Percentiles rank a stretch among this genome's conserved stretches.
Conservation (phyloP, 2,113 vertebrate species). For the Macquaria australasica region DNA sequence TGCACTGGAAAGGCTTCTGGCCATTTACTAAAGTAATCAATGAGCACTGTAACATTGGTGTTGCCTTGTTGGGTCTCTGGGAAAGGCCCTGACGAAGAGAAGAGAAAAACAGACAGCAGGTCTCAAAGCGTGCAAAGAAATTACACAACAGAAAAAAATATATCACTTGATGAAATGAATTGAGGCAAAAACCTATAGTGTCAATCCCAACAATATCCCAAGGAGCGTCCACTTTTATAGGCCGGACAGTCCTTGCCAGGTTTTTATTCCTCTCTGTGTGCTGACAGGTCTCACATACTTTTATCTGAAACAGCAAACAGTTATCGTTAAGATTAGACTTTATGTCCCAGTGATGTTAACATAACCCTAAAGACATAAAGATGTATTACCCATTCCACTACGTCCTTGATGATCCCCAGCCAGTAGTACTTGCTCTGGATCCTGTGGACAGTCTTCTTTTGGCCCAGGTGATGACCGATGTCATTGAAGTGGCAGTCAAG, state of each 20-base stretch:
- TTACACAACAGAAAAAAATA: neutral
- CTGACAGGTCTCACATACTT: conserved; percentile 92
- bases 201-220: conserved; percentile 91
- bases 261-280: conserved; percentile 89
- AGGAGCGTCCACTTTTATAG: conserved; percentile 88
- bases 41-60: conserved; percentile 83
- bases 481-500: conserved; percentile 92
- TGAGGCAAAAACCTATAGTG: conserved; percentile 82
- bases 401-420: conserved; percentile 94
- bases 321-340: neutral
- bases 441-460: conserved; percentile 92
- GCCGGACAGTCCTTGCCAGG: conserved; percentile 79
- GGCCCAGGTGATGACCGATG: conserved; percentile 90
- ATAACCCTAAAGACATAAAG: neutral
- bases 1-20: conserved; percentile 89
- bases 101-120: neutral
- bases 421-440: conserved; percentile 95
- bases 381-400: conserved; percentile 90
- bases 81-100: conserved; percentile 86
- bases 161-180: neutral
- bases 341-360: neutral
- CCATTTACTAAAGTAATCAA: conserved; percentile 93
- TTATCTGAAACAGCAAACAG: conserved; percentile 85
- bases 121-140: neutral
- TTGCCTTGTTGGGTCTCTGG: conserved; percentile 85